Conservation (phyloP, 1,140 invertebrate species). For the Holotrichia oblita region DNA sequence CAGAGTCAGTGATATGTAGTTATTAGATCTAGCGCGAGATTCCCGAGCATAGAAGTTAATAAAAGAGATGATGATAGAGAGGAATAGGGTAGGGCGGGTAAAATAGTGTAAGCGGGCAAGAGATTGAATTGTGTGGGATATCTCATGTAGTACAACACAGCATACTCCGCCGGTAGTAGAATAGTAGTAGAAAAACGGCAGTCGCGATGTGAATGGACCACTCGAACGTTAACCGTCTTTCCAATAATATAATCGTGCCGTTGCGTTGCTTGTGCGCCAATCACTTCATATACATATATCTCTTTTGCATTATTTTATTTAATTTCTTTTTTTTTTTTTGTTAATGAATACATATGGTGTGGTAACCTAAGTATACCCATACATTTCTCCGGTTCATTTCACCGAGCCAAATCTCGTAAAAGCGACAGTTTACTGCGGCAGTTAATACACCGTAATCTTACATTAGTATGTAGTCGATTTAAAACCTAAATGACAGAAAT, state of each 20-base stretch:
- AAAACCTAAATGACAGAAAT: constrained; percentile 7
- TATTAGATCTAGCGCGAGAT: neutral
- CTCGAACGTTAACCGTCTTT: neutral
- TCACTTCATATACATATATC: too few species aligned
- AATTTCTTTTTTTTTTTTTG: too few species aligned
- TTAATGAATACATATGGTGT: too few species aligned
- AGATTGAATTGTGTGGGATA: constrained; percentile 4
- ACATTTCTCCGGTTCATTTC: too few species aligned
- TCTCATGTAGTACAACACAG: neutral
- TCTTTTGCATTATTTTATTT: too few species aligned
- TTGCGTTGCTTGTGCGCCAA: too few species aligned
- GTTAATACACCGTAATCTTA: too few species aligned
- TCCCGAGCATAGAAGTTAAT: neutral
- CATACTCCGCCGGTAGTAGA: neutral
- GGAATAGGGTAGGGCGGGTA: constrained; percentile 1
- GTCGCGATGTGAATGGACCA: constrained; percentile 15
- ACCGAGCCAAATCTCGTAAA: too few species aligned
- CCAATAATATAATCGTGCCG: too few species aligned
- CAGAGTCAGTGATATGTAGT: neutral
- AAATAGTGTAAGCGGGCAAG: neutral
- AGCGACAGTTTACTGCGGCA: too few species aligned
- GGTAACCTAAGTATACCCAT: too few species aligned
- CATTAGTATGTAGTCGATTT: neutral
- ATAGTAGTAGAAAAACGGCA: neutral
- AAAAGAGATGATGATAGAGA: neutral